phyloP scores from a whole-genome alignment of 2,113 vertebrate genomes.

The Myotis yumanensis region DNA sequence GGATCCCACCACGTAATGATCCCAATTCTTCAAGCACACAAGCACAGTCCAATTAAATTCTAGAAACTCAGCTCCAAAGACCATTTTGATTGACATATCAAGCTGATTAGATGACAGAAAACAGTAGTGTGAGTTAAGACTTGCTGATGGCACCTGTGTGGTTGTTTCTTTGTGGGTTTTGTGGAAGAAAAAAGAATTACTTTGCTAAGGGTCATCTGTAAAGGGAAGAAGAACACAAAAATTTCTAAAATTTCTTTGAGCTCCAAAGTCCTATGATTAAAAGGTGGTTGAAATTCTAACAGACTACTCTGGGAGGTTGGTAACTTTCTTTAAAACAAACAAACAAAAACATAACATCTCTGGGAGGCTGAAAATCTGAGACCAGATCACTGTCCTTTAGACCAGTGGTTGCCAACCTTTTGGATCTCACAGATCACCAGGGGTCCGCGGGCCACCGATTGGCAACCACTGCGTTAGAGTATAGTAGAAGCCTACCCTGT shows the following conservation, averaged over 20 bases:
- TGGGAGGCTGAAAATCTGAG: background rate
- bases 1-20: background rate
- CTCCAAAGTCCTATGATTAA: background rate
- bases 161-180: background rate
- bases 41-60: background rate
- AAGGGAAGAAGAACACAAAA: background rate
- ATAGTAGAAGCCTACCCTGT: background rate
- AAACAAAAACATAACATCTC: background rate
- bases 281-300: background rate
- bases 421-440: too few relatives aligned
- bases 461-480: background rate
- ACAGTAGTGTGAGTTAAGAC: background rate
- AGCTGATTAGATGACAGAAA: background rate
- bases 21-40: background rate
- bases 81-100: background rate
- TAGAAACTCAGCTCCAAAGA: conserved; percentile 16
- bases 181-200: background rate
- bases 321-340: background rate
- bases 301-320: background rate
- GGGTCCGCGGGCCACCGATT: too few relatives aligned
- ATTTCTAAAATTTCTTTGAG: background rate
- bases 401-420: too few relatives aligned
- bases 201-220: background rate
- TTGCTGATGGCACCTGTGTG: background rate
- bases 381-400: background rate